These are phyloP conservation scores for Labia minor DNA, from an alignment of 2,888 invertebrate genomes.

Conservation along the genomic window DNA sequence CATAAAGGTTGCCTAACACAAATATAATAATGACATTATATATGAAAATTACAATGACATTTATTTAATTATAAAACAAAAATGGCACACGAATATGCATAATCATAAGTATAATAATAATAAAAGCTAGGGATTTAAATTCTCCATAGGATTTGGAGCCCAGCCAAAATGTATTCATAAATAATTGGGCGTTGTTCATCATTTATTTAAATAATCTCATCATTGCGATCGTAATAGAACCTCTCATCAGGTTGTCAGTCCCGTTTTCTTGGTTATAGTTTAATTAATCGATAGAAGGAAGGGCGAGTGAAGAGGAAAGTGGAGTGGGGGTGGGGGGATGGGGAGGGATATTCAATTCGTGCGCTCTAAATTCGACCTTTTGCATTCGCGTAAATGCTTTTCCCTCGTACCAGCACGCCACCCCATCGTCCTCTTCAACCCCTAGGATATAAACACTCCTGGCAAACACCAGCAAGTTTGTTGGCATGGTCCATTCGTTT, in stretches of 20 bases:
- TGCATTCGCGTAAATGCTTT: neutral
- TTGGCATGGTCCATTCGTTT: slow-evolving; percentile 2
- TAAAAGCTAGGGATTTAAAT: neutral
- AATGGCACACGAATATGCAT: neutral
- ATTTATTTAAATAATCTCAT: neutral
- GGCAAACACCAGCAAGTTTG: slow-evolving; percentile 1
- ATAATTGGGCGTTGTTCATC: neutral
- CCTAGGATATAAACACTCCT: neutral
- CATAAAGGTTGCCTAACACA: no score
- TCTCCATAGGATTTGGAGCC: neutral
- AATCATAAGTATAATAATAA: neutral
- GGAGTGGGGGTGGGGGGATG: neutral
- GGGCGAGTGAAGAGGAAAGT: no score
- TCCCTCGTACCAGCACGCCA: neutral
- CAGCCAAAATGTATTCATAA: neutral
- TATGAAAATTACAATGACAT: no score
- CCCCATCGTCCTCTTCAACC: neutral
- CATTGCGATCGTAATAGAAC: neutral
- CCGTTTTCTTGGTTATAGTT: no score
- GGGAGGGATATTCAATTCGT: no score
- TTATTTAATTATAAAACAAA: neutral
- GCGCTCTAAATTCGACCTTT: slow-evolving; percentile 2
- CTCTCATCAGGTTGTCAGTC: no score
- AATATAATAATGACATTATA: no score
- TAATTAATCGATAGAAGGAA: no score